Evolutionary conservation across 2,797 vertebrate genomes (phyloP).

Genomic region (Sandelia bainsii): DNA sequence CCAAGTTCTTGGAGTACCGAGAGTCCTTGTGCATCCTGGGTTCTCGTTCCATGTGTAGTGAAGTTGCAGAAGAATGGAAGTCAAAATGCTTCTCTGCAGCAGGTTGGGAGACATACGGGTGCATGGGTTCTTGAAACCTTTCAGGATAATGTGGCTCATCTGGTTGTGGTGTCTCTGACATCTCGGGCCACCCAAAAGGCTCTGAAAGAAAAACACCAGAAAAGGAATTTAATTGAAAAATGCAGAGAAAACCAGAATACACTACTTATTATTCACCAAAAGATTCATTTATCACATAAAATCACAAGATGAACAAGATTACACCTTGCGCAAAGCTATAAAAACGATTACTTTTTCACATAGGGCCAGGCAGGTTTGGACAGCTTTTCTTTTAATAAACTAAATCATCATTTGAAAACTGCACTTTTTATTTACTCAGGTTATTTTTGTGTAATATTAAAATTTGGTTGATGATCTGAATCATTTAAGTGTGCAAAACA

Average conservation of each 20-base stretch:
- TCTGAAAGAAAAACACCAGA: slow-evolving; percentile 52
- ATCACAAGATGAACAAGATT: neutral
- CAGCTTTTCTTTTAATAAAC: no score
- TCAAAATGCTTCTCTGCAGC: slow-evolving; percentile 50
- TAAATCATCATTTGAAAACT: neutral
- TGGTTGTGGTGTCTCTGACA: slow-evolving; percentile 15
- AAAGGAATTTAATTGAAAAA: neutral
- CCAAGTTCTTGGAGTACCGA: slow-evolving; percentile 71
- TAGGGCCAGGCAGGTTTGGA: no score
- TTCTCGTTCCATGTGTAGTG: slow-evolving; percentile 45
- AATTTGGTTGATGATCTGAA: no score
- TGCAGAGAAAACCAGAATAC: neutral
- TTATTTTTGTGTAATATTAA: no score
- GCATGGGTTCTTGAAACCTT: slow-evolving; percentile 60
- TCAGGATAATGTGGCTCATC: slow-evolving; percentile 56
- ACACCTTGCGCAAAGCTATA: no score
- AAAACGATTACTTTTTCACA: no score
- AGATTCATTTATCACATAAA: neutral
- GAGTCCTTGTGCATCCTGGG: slow-evolving; percentile 35
- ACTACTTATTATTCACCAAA: neutral
- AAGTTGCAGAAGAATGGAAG: slow-evolving; percentile 46
- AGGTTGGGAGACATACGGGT: slow-evolving; percentile 34
- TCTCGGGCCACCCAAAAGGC: slow-evolving; percentile 19
- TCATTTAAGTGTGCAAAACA: no score
- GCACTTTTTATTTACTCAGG: no score